Evolutionary conservation across 2,797 vertebrate species (phyloP).

Genomic region (Trachurus trachurus): DNA sequence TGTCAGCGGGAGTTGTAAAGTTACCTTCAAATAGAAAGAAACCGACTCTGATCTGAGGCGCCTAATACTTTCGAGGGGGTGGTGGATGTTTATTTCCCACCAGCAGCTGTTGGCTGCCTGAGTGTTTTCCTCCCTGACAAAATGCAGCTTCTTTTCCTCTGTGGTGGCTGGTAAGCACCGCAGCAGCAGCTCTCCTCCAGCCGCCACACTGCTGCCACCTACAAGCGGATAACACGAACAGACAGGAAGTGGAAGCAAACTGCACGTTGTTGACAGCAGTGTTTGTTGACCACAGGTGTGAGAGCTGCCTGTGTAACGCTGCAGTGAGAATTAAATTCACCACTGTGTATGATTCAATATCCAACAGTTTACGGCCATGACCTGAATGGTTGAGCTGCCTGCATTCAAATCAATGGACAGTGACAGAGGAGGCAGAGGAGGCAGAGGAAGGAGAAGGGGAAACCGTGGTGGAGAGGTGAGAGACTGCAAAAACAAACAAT

Average conservation of each 20-base stretch:
- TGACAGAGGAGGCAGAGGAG: constrained; percentile 48
- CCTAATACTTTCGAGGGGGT: neutral
- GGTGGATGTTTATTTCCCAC: constrained; percentile 28
- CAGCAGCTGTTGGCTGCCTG: constrained; percentile 22
- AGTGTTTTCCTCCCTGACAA: constrained; percentile 39
- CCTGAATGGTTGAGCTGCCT: neutral
- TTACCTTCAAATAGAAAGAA: neutral
- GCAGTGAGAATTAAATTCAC: neutral
- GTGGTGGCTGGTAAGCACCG: constrained; percentile 20
- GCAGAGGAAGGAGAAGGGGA: constrained; percentile 44
- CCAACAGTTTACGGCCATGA: neutral
- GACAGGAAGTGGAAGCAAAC: constrained; percentile 53
- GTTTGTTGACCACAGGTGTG: neutral
- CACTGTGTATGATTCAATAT: neutral
- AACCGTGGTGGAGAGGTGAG: constrained; percentile 72
- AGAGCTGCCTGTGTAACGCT: neutral
- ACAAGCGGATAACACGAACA: neutral
- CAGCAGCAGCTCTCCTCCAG: neutral
- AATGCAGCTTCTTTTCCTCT: constrained; percentile 55
- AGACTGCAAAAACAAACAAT: neutral
- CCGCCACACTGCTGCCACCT: constrained; percentile 58
- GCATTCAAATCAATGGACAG: constrained; percentile 67
- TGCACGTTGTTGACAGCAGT: constrained; percentile 9
- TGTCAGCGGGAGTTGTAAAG: accelerated
- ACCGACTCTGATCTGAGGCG: accelerated